Evolutionary conservation across 37 sponge, comb jelly and placozoan species (phyloP).

Genomic region (Ephydatia muelleri): DNA sequence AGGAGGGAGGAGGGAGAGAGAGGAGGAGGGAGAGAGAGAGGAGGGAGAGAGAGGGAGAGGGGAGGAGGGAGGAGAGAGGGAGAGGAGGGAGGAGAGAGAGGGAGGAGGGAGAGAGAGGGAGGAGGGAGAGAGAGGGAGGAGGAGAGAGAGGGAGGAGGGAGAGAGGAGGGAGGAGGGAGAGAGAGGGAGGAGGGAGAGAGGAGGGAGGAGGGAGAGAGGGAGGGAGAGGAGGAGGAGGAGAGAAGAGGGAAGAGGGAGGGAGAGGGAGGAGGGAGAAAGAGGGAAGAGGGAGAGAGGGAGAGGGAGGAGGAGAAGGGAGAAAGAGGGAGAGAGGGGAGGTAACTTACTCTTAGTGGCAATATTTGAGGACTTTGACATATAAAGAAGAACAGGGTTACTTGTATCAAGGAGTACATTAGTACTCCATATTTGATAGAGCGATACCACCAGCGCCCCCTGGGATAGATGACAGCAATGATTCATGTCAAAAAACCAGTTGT

Average conservation of each 20-base stretch:
- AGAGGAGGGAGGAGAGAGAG: background rate
- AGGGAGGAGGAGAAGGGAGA: background rate
- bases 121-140: constrained; percentile 46
- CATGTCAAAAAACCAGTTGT: too few species aligned
- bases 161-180: constrained; percentile 49
- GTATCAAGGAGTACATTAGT: constrained; percentile 86
- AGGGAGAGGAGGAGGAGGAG: constrained; percentile 46
- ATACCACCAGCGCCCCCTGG: constrained; percentile 94
- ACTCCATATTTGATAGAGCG: constrained; percentile 78
- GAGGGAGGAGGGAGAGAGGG: constrained; percentile 39
- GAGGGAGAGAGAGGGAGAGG: background rate
- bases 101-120: background rate
- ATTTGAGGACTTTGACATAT: constrained; percentile 25
- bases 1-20: constrained; percentile 5
- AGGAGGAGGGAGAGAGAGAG: constrained; percentile 22
- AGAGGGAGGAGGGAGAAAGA: background rate
- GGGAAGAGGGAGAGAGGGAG: background rate
- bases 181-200: too few species aligned
- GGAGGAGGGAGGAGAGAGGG: background rate
- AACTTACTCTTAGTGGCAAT: constrained; percentile 51
- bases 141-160: constrained; percentile 57
- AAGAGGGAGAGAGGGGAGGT: background rate
- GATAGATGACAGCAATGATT: too few species aligned
- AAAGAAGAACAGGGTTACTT: constrained; percentile 54
- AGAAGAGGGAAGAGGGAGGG: background rate